phyloP scores from a whole-genome alignment of 2,888 invertebrate genomes.

The Drosophila borborema region DNA sequence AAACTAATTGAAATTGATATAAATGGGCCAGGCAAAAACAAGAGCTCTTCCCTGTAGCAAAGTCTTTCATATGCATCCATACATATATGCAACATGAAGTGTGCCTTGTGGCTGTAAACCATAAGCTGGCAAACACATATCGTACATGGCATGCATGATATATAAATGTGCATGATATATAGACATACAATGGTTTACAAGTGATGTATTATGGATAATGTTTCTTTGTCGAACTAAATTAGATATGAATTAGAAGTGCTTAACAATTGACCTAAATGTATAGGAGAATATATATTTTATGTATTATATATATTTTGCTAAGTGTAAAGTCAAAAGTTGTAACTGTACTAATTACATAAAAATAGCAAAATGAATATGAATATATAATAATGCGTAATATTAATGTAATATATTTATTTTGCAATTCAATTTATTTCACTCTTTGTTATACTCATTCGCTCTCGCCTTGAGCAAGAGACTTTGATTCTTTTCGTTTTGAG shows the following conservation, averaged over 20 bases:
- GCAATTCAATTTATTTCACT: too few relatives aligned
- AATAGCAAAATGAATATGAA: too few relatives aligned
- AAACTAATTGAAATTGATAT: slow-evolving; percentile 68
- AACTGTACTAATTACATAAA: too few relatives aligned
- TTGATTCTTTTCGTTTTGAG: too few relatives aligned
- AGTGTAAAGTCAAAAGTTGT: too few relatives aligned
- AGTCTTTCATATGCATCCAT: not conserved
- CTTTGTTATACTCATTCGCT: too few relatives aligned
- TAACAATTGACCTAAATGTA: not conserved
- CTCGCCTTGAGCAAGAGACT: too few relatives aligned
- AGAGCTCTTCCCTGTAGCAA: slow-evolving; percentile 8
- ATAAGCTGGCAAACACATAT: slow-evolving; percentile 22
- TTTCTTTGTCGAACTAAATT: not conserved
- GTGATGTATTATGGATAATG: not conserved
- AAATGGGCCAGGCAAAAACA: slow-evolving; percentile 39
- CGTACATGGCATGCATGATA: not conserved
- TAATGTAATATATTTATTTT: too few relatives aligned
- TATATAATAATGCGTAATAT: too few relatives aligned
- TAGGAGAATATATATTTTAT: too few relatives aligned
- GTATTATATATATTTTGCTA: too few relatives aligned
- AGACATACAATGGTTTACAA: slow-evolving; percentile 5
- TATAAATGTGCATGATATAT: not conserved
- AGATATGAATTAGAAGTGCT: not conserved
- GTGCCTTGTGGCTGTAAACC: slow-evolving; percentile 34
- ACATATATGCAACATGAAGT: slow-evolving; percentile 84